phyloP scores from a whole-genome alignment of 2,888 invertebrate species.

The Arge pagana region DNA sequence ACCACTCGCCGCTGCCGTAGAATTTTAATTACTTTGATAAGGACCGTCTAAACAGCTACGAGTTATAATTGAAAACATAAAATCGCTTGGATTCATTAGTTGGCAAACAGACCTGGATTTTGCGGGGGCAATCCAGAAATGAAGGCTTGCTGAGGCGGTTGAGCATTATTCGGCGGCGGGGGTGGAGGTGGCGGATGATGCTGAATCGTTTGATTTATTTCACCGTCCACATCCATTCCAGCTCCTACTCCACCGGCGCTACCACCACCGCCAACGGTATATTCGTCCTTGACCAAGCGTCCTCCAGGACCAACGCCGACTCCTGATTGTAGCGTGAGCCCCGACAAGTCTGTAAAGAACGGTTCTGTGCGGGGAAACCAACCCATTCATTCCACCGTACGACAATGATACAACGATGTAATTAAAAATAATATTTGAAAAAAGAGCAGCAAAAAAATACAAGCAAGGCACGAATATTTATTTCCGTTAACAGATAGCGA shows the following conservation, averaged over 20 bases:
- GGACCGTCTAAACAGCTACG: too few relatives aligned
- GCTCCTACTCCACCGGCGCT: constrained; percentile 54
- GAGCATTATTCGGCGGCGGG: constrained; percentile 42
- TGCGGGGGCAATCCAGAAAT: constrained; percentile 48
- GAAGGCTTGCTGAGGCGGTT: constrained; percentile 60
- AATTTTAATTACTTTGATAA: too few relatives aligned
- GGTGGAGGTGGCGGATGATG: constrained; percentile 69
- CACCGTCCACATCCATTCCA: constrained; percentile 66
- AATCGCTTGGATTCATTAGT: not conserved
- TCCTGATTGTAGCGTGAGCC: constrained; percentile 84
- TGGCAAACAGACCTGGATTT: constrained; percentile 46
- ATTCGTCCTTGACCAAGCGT: constrained; percentile 90
- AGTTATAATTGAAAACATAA: constrained; percentile 17
- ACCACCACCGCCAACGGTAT: constrained; percentile 72
- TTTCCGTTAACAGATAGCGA: too few relatives aligned
- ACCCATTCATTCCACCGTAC: constrained; percentile 56
- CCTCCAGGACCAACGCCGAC: constrained; percentile 64
- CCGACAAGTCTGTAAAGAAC: constrained; percentile 79
- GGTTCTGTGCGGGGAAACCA: constrained; percentile 58
- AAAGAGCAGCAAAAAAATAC: constrained; percentile 22
- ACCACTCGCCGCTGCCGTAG: too few relatives aligned
- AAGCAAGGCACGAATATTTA: too few relatives aligned
- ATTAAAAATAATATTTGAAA: constrained; percentile 34
- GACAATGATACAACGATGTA: constrained; percentile 53
- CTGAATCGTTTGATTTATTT: constrained; percentile 71